Evolutionary conservation across 2,888 invertebrate species (phyloP).

Genomic region (Cheilosia pagana): DNA sequence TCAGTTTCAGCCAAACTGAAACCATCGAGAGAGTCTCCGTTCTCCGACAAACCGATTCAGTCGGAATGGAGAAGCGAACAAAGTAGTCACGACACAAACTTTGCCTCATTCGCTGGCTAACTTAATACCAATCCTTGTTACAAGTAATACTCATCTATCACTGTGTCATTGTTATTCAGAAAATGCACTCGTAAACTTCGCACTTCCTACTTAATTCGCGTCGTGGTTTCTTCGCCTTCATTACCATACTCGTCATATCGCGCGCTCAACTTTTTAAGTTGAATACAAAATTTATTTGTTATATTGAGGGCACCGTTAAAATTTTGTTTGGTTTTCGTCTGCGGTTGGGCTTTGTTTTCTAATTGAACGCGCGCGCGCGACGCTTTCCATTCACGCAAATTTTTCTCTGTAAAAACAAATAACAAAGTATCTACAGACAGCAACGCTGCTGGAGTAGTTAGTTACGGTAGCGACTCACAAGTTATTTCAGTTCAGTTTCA

Average conservation of each 20-base stretch:
- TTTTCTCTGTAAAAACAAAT: conserved; percentile 7
- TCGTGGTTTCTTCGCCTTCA: conserved; percentile 24
- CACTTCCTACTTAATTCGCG: conserved; percentile 46
- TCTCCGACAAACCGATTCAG: conserved; percentile 53
- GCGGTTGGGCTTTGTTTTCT: conserved; percentile 45
- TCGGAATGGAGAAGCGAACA: conserved; percentile 56
- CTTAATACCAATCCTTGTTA: neutral
- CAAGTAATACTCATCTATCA: conserved; percentile 1
- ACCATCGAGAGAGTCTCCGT: conserved; percentile 26
- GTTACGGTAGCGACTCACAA: conserved; percentile 8
- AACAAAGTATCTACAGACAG: neutral
- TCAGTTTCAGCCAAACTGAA: conserved; percentile 30
- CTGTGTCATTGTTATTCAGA: conserved; percentile 34
- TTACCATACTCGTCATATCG: conserved; percentile 13
- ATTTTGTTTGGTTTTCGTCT: conserved; percentile 47
- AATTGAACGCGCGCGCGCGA: conserved; percentile 26
- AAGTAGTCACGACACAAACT: conserved; percentile 26
- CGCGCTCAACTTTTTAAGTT: conserved; percentile 10
- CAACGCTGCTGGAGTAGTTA: neutral
- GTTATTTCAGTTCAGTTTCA: conserved; percentile 33
- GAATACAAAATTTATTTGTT: conserved; percentile 14
- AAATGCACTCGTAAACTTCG: conserved; percentile 28
- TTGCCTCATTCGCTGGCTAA: neutral
- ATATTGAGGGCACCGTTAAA: conserved; percentile 51
- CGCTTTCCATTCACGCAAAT: conserved; percentile 64